Evolutionary conservation across 2,113 vertebrate species (phyloP), one percentile per base, ranked within the genome.

Genomic region (Ceuthmochares aereus): DNA sequence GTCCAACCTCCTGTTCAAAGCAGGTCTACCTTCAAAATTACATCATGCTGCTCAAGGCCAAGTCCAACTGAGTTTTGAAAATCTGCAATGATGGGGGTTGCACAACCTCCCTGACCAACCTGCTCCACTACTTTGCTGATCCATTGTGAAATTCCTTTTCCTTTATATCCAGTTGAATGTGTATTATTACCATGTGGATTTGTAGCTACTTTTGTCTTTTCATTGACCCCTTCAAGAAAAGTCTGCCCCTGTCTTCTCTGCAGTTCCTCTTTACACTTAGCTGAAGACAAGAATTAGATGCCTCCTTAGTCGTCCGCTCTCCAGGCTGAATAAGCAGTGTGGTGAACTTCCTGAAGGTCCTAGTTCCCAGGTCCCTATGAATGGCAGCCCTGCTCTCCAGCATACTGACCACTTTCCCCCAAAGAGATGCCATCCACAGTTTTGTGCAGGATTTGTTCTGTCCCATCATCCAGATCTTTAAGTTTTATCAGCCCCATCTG

Each of bases 11-110:
- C 72, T 80, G 55, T 89, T 96, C 82, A 84, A 70, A 95, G 94
- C 78, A 82, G 70, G 70, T 90, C 96, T 88, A 40, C 92, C 86
- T 88, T 95, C 89, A 92, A 85, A 95, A 59, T 76, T n/a, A 37
- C 68, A n/a, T 93, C 85, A 19, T 23, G 62, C 85, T 93, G 79
- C 67, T 96, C 36, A 69, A 27, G 86, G 86, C 93, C 83, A 83
- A 64, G 82, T 88, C 86, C 83, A 88, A 27, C 78, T 68, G 94
- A 90, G 91, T 85, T 92, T 85, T 83, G 89, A 85, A 87, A 95
- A 43, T 62, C 54, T 85, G 49, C 56, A 3, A 3, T 42, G 83
- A 55, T 52, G 47, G 78, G 55, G 70, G 68, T 85, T 93, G 90
- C 67, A 23, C 70, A 90, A 27, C 56, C 58, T 92, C 49, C 43